These are phyloP conservation scores for Solenodon paradoxus DNA, from an alignment of 2,113 vertebrate genomes.

Conservation along the genomic window DNA sequence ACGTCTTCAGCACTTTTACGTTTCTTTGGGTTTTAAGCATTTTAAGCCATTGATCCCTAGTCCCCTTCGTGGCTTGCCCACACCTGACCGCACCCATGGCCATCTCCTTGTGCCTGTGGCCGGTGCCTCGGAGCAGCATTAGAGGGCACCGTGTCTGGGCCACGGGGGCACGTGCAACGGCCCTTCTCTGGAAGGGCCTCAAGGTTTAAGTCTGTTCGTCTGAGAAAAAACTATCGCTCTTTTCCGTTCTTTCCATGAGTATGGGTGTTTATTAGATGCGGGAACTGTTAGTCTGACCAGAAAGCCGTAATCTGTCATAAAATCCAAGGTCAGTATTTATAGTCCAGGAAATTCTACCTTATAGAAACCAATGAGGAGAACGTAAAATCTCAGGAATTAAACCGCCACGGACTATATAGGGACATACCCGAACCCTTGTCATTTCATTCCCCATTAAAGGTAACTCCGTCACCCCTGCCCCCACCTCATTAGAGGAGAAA, in stretches of 20 bases:
- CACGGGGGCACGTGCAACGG: too few species aligned
- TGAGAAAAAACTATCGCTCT: background rate
- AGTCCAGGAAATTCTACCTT: background rate
- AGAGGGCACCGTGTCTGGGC: too few species aligned
- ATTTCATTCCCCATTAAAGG: background rate
- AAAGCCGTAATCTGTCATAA: background rate
- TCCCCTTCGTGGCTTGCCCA: background rate
- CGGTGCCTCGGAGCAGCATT: too few species aligned
- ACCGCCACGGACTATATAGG: background rate
- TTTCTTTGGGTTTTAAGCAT: background rate
- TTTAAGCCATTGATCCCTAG: background rate
- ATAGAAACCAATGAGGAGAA: background rate
- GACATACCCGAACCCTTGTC: background rate
- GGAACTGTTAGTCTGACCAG: background rate
- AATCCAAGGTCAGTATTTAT: background rate
- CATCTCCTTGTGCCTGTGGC: background rate
- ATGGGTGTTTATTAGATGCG: background rate
- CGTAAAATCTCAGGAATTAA: background rate
- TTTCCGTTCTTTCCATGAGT: background rate
- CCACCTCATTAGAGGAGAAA: background rate
- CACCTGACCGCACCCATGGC: accelerated
- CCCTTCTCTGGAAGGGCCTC: too few species aligned
- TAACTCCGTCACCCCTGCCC: background rate
- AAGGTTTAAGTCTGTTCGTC: background rate
- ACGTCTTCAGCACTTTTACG: too few species aligned